Base-by-base conservation (phyloP, 2,113 vertebrate species). In the Struthidea cinerea region DNA sequence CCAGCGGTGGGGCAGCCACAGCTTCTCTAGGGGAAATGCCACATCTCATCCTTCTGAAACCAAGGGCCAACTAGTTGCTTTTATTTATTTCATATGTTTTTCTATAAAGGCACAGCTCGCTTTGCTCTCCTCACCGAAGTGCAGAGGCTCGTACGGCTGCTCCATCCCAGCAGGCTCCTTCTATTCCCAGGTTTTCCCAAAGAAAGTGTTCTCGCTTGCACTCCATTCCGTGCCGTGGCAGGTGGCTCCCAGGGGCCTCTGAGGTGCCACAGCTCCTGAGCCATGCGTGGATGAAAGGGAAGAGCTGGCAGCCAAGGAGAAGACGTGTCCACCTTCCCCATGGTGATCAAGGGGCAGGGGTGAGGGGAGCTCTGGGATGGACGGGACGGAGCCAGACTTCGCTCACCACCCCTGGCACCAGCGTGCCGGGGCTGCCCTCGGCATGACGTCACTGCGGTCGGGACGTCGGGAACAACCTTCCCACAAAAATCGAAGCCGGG, bases 111-210 rank as follows among this genome's bases (percentile, higher is more conserved):
- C 37, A 10, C 2, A 3, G 13, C 56, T 79, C 5, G 1, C 42
- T 63, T 49, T 39, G 55, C 22, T 15, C 74, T 81, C 50, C 23
- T 60, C 9, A 5, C 27, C 22, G 0, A 1, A 56, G 59, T 0
- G 0, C 57, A 53, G 24, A n/a, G 53, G 71, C 13, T 77, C 2
- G 0, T 17, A 12, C 28, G 23, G 57, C 56, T 13, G 9, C n/a
- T 50, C 49, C 24, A 10, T 73, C 55, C 63, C 73, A 55, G 35
- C 5, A 7, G 59, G 44, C 13, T 82, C 46, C n/a, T 46, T 47
- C 37, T 55, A 9, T 32, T 30, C 27, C 49, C 10, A 19, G 46
- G 12, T 14, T 61, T 90, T 52, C 50, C 60, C 41, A 4, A 6
- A 30, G 17, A 1, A 33, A 4, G 0, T 11, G 21, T 16, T 44